Percentiles rank a stretch among this genome's conserved stretches.
phyloP scores from a whole-genome alignment of 2,888 invertebrate genomes.

The Pomacea canaliculata region DNA sequence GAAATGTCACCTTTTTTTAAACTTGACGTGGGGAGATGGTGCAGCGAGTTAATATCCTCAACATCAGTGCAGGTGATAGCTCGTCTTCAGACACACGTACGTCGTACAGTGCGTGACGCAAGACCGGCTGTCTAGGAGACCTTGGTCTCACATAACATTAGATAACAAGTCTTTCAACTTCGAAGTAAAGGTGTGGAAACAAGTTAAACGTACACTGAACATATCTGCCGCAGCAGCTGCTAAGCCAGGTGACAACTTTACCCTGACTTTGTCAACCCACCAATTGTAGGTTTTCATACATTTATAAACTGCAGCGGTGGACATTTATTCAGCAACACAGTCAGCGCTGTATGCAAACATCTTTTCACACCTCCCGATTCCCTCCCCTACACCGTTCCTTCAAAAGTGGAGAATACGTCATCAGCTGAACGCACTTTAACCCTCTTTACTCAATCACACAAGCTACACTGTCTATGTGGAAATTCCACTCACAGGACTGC shows the following conservation, averaged over 20 bases:
- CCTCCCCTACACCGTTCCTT: background rate
- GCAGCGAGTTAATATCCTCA: background rate
- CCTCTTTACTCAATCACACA: background rate
- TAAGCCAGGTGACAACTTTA: background rate
- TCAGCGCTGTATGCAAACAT: background rate
- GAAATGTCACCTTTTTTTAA: constrained; percentile 3
- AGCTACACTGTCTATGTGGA: background rate
- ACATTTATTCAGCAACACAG: background rate
- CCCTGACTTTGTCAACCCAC: background rate
- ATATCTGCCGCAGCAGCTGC: background rate
- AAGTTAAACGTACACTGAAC: background rate
- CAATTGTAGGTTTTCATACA: background rate
- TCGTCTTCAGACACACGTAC: background rate
- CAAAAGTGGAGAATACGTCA: background rate
- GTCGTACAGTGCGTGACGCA: background rate
- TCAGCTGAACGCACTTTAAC: background rate
- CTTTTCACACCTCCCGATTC: background rate
- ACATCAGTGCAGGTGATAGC: background rate
- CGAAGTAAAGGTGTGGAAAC: background rate
- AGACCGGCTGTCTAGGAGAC: background rate
- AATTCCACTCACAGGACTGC: background rate
- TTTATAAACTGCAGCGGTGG: background rate
- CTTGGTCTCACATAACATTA: background rate
- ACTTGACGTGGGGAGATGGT: constrained; percentile 16
- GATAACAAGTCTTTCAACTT: background rate